Base-by-base conservation (phyloP, 2,113 vertebrate species). In the Prochilodus magdalenae region DNA sequence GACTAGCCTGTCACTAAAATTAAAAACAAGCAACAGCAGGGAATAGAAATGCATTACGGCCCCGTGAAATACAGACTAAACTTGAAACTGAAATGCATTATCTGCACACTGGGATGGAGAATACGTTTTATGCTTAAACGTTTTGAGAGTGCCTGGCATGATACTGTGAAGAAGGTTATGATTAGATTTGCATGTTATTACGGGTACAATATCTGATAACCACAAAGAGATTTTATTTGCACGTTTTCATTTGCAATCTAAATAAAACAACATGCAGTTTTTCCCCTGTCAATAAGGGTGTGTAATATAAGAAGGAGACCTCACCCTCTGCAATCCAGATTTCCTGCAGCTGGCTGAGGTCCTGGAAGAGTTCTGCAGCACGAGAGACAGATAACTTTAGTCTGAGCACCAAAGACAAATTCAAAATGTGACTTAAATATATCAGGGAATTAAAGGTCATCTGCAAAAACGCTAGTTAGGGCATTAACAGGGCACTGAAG, bases 341-440 rank as follows among this genome's bases (percentile, higher is more conserved):
- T 92, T 99, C 97, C 84, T 99, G 97, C 73, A 99, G 95, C 90
- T 96, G 97, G 91, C 97, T 97, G 87, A 99, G 96, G 93, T 99
- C 97, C 91, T 99, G 97, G 92, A 99, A 99, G 86, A 99, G 94
- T 89, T 99, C 97, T 99, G 85, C 59, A 84, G 30, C 77, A 40
- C n/a, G 51, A 81, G 16, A 71, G 20, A 70, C 22, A 66, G 33
- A 74, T 11, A 49, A 62, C 26, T 73, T 47, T 14, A 15, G 40
- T 1, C 40, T 49, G 24, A 77, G 49, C 26, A 74, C 6, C 40
- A 62, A 30, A 53, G 62, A 10, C 13, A 53, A 33, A n/a, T n/a
- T n/a, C n/a, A n/a, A n/a, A n/a, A n/a, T n/a, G n/a, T n/a, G n/a
- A n/a, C n/a, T n/a, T n/a, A n/a, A n/a, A n/a, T n/a, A n/a, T n/a